Base-by-base conservation (phyloP, 2,888 invertebrate species). In the Orthosia gothica region DNA sequence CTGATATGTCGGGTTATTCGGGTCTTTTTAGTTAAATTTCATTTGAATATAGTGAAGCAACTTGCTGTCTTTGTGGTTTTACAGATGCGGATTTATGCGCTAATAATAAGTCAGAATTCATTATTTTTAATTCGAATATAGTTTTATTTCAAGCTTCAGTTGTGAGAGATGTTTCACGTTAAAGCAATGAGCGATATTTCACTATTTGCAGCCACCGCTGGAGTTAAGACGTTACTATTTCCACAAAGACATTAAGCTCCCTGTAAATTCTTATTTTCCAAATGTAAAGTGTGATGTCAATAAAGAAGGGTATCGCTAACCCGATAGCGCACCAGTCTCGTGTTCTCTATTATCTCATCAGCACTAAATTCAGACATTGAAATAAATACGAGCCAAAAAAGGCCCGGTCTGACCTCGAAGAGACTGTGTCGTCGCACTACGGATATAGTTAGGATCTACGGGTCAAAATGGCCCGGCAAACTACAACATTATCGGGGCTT, bases 291-390 rank as follows among this genome's bases (percentile, higher is more conserved):
- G n/a, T 20, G 52, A 50, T 18, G 16, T 54, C 32, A 54, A 23
- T 59, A 61, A 47, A 69, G 11, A 45, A 40, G 23, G 23, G 40
- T 40, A 59, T 75, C 65, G 12, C n/a, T 40, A 55, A 63, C 55
- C 26, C 15, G 47, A 52, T 26, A 52, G n/a, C 45, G 11, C 16
- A 40, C 40, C 2, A 57, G 57, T 49, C 32, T 75, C 61, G 49
- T 47, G 55, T 65, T 75, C 55, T 76, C 45, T 55, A 61, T 68
- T 62, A 61, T 64, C 64, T 75, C 47, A 69, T 65, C 52, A 65
- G 64, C 26, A 65, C 65, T 65, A 79, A 64, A 81, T 81, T 68
- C 59, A 81, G 76, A 76, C 59, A 81, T 69, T 65, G 82, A 57
- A 79, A 81, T 68, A 76, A 79, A 79, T 62, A 62, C 55, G 55